Evolutionary conservation across 1,140 invertebrate genomes (phyloP).

Genomic region (Mizuhopecten yessoensis): DNA sequence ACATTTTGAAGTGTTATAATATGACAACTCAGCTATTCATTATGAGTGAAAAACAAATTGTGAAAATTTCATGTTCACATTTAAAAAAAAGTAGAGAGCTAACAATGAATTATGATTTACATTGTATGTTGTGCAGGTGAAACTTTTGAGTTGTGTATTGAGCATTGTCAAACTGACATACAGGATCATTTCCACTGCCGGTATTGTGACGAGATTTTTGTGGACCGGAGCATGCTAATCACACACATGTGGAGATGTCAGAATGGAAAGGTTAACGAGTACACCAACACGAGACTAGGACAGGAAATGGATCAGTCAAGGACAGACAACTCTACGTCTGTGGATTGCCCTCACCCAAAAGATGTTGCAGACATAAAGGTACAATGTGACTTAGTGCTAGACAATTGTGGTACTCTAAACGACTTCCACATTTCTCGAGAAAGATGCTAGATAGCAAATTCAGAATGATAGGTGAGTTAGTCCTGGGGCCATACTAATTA

Average conservation of each 20-base stretch:
- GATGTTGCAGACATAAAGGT: conserved; percentile 1
- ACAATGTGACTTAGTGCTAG: neutral
- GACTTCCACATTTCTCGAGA: too few species aligned
- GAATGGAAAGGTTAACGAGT: neutral
- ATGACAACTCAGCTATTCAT: too few species aligned
- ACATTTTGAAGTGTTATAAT: too few species aligned
- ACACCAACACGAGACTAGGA: neutral
- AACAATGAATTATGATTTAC: too few species aligned
- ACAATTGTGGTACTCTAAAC: neutral
- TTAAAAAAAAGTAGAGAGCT: too few species aligned
- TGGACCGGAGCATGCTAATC: conserved; percentile 3
- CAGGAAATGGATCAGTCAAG: neutral
- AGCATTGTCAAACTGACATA: neutral
- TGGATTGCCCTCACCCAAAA: neutral
- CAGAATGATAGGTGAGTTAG: too few species aligned
- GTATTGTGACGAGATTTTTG: neutral
- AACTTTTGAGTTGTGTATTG: neutral
- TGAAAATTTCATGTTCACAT: too few species aligned
- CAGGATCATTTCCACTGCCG: conserved; percentile 43
- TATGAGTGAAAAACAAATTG: too few species aligned
- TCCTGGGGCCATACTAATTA: too few species aligned
- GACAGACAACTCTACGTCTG: neutral
- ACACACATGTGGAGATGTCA: conserved; percentile 49
- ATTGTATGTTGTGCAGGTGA: too few species aligned
- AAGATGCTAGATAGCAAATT: too few species aligned